phyloP scores from a whole-genome alignment of 2,888 invertebrate species.

The Agapostemon virescens region DNA sequence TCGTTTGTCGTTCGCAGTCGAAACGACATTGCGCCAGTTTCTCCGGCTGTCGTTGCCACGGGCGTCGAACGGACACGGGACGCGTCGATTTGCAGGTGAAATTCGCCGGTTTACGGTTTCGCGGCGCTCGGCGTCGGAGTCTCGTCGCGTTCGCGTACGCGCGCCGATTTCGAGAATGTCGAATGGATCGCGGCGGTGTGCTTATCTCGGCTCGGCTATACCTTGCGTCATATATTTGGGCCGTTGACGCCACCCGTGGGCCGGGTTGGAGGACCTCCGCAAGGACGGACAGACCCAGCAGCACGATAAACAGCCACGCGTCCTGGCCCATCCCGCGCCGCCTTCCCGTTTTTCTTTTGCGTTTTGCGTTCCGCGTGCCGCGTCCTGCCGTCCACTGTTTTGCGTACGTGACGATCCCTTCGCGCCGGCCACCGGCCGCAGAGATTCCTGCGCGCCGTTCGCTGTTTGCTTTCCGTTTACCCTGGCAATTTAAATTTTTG shows the following conservation, averaged over 20 bases:
- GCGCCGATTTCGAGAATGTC: constrained; percentile 58
- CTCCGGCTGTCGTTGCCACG: too few relatives aligned
- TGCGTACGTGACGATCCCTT: constrained; percentile 14
- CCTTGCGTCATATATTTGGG: constrained; percentile 77
- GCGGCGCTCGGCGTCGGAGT: background rate
- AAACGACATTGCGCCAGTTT: background rate
- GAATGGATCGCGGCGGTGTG: constrained; percentile 40
- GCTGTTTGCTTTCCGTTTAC: constrained; percentile 39
- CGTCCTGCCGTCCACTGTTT: background rate
- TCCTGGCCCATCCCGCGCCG: constrained; percentile 21
- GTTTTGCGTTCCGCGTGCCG: background rate
- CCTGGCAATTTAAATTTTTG: constrained; percentile 49
- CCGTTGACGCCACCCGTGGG: constrained; percentile 70
- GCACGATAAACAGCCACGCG: constrained; percentile 51
- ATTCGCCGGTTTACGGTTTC: background rate
- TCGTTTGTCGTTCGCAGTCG: background rate
- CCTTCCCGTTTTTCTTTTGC: constrained; percentile 21
- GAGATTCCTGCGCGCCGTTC: background rate
- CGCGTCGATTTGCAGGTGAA: background rate
- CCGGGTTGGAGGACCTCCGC: constrained; percentile 75
- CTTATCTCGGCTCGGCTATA: constrained; percentile 52
- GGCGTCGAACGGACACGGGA: too few relatives aligned
- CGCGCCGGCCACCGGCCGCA: too few relatives aligned
- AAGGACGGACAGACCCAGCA: constrained; percentile 70
- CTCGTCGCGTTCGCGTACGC: background rate